Base-by-base conservation (phyloP, 53 echinoderm and acorn worm genomes). In the Patiria pectinifera region DNA sequence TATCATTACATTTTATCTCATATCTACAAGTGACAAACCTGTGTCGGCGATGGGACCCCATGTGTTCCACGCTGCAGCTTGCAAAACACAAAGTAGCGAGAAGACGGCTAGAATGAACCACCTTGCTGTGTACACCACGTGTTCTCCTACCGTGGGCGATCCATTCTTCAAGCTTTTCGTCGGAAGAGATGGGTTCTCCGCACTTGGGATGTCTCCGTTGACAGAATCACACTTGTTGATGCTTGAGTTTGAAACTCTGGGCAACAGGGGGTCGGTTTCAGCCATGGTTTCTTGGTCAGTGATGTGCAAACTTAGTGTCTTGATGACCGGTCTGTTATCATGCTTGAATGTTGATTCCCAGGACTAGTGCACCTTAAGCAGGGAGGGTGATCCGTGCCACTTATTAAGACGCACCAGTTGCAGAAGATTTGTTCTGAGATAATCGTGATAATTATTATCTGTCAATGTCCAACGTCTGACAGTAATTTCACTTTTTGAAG, bases 1-100 rank as follows among this genome's bases (percentile, higher is more conserved):
- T 35, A 35, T 35, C 35, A 35, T 35, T 35, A 1, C 35, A 35
- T 35, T 35, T 1, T 35, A 35, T 35, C 35, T 35, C 35, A 35
- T 35, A 35, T 35, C 35, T 35, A 1, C 35, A 35, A 6, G 19
- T 82, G 9, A 79, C 80, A 85, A 86, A 95, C 95, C 93, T 80
- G 96, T 98, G 61, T 94, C 92, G 48, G 95, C 95, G 59, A 98
- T 96, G 23, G 98, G 98, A 19, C 96, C 98, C 98, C 98, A 98
- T 3, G 98, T 98, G 86, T 98, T 98, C 98, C 98, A 98, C 10
- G 89, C 83, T 62, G 87, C 86, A 3, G 94, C 92, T 78, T 98
- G 96, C 4, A 94, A 85, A 23, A 92, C 80, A 0, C 91, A 92
- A 63, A 95, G 25, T 13, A 93, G 60, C 7, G 96, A 94, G 86